phyloP scores from a whole-genome alignment of 2,888 invertebrate genomes.

The Callimorpha dominula region DNA sequence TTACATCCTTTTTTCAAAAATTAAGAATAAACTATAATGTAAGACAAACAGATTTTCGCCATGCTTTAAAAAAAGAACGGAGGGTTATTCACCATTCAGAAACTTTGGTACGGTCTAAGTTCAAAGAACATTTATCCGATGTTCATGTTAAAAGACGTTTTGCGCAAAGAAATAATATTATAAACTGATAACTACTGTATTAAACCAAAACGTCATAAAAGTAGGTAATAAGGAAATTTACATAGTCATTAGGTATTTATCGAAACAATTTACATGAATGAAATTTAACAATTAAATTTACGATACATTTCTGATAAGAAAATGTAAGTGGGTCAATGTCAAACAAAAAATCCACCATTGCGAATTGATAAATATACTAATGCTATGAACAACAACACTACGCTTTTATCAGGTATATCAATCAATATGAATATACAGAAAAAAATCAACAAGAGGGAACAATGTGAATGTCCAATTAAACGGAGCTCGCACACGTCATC shows the following conservation, averaged over 20 bases:
- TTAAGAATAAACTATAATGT: no score
- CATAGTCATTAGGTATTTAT: conserved; percentile 1
- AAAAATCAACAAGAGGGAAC: conserved; percentile 78
- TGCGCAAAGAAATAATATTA: not conserved
- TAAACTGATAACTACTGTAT: not conserved
- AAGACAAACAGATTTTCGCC: no score
- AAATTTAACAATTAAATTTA: conserved; percentile 22
- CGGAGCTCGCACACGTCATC: conserved; percentile 85
- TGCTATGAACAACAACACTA: conserved; percentile 50
- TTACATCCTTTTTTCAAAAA: not conserved
- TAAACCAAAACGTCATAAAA: not conserved
- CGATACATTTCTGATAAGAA: conserved; percentile 12
- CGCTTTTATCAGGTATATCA: conserved; percentile 59
- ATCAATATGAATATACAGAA: conserved; percentile 57
- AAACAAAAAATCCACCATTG: conserved; percentile 37
- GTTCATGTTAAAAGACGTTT: not conserved
- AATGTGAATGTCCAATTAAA: conserved; percentile 86
- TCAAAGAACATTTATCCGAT: not conserved
- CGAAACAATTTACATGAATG: conserved; percentile 9
- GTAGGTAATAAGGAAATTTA: not conserved
- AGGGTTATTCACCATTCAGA: not conserved
- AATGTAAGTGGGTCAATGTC: conserved; percentile 25
- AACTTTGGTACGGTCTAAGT: not conserved
- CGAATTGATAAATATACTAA: conserved; percentile 31
- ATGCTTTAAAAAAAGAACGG: not conserved